phyloP scores from a whole-genome alignment of 2,797 vertebrate species.

The Apodemus agrarius region DNA sequence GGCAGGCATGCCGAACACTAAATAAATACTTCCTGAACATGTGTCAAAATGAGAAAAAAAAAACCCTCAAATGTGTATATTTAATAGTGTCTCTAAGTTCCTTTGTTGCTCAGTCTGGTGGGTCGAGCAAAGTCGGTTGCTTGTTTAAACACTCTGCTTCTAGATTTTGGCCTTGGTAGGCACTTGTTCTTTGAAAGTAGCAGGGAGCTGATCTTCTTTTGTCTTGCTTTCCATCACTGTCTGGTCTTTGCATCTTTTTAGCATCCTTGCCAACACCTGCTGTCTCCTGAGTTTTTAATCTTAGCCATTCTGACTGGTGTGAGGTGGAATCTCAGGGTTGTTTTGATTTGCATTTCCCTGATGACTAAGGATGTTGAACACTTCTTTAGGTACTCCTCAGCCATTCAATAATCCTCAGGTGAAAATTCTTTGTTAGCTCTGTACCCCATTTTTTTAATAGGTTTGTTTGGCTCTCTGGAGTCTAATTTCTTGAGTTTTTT shows the following conservation, averaged over 20 bases:
- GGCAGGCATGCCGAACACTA: not conserved
- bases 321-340: no score
- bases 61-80: fast-evolving
- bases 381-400: no score
- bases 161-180: not conserved
- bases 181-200: not conserved
- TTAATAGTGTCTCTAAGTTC: not conserved
- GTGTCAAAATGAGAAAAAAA: not conserved
- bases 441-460: no score
- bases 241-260: not conserved
- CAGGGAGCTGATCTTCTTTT: not conserved
- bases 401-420: no score
- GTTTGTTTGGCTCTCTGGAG: no score
- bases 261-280: no score
- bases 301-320: no score
- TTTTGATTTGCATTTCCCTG: no score
- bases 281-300: no score
- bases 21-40: not conserved
- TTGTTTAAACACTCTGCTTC: not conserved
- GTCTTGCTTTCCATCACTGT: conserved; percentile 51
- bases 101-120: not conserved
- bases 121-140: not conserved
- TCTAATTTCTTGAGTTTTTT: no score
- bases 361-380: no score
- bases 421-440: no score